A percentile compares a stretch with the other conserved stretches of the same genome.
These are phyloP conservation scores for Apogon hyalosoma DNA, from an alignment of 2,797 vertebrate genomes.

Conservation along the genomic window DNA sequence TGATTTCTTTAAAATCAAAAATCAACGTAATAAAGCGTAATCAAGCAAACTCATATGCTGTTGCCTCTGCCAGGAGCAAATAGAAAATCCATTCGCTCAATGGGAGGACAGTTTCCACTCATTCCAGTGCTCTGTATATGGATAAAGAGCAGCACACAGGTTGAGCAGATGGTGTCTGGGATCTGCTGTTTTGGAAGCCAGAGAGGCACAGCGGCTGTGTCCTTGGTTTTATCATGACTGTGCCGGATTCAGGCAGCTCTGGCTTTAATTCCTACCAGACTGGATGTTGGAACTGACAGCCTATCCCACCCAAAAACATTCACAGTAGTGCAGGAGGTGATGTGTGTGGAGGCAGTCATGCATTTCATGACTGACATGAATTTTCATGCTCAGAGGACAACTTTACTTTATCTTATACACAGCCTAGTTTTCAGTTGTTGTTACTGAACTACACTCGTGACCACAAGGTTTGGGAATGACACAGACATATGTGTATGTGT, in stretches of 20 bases:
- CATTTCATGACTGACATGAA: neutral
- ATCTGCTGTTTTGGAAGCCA: slow-evolving; percentile 45
- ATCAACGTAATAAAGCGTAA: neutral
- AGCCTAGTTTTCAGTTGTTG: too few relatives aligned
- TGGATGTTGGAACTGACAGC: slow-evolving; percentile 1
- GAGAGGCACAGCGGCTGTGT: slow-evolving; percentile 23
- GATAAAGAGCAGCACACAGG: slow-evolving; percentile 43
- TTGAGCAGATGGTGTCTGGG: slow-evolving; percentile 62
- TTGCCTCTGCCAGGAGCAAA: slow-evolving; percentile 12
- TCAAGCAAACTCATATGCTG: neutral
- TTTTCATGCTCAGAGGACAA: too few relatives aligned
- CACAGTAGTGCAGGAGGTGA: neutral
- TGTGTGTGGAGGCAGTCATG: neutral
- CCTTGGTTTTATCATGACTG: slow-evolving; percentile 30
- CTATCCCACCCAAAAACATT: neutral
- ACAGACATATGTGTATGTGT: too few relatives aligned
- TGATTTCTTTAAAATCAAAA: neutral
- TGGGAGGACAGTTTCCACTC: slow-evolving; percentile 23
- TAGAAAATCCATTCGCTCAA: slow-evolving; percentile 32
- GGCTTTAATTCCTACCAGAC: neutral
- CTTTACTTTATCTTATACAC: too few relatives aligned
- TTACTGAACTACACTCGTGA: too few relatives aligned
- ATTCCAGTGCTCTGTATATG: slow-evolving; percentile 24
- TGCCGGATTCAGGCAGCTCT: slow-evolving; percentile 3
- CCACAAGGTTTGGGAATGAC: too few relatives aligned